These are phyloP conservation scores for Lasaia peninsularis DNA, from an alignment of 1,140 invertebrate genomes.

Conservation along the genomic window DNA sequence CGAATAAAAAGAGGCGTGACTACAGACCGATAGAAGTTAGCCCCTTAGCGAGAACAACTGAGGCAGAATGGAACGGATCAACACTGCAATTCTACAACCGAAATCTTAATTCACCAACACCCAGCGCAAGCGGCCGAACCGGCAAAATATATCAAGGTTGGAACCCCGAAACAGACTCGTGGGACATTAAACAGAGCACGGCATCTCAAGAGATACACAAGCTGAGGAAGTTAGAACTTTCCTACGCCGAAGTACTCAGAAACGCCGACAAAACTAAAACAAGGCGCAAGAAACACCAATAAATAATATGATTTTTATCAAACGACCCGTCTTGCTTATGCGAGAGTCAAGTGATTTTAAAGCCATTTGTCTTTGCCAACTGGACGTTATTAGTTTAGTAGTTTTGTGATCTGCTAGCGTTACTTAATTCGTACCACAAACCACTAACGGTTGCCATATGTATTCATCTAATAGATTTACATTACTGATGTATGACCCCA, in stretches of 20 bases:
- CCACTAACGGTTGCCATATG: slow-evolving; percentile 68
- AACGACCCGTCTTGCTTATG: slow-evolving; percentile 54
- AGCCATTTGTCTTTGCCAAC: slow-evolving; percentile 74
- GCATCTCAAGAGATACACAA: slow-evolving; percentile 89
- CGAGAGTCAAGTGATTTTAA: slow-evolving; percentile 60
- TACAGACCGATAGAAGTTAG: slow-evolving; percentile 76
- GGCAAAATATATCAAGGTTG: slow-evolving; percentile 72
- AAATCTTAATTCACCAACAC: slow-evolving; percentile 76
- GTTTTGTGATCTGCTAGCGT: slow-evolving; percentile 73
- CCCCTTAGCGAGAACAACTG: slow-evolving; percentile 52
- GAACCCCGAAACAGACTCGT: slow-evolving; percentile 73
- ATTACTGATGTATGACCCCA: slow-evolving; percentile 27
- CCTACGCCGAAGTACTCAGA: slow-evolving; percentile 89
- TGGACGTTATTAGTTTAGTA: slow-evolving; percentile 64
- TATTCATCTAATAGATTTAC: slow-evolving; percentile 42
- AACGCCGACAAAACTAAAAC: slow-evolving; percentile 80
- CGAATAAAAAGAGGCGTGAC: slow-evolving; percentile 77
- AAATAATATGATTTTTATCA: slow-evolving; percentile 52
- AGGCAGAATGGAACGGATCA: slow-evolving; percentile 81
- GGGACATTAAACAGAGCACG: slow-evolving; percentile 83
- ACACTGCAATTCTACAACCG: slow-evolving; percentile 82
- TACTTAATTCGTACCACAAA: slow-evolving; percentile 60
- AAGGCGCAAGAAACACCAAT: slow-evolving; percentile 74
- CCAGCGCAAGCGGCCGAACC: slow-evolving; percentile 69
- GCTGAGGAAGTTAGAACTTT: slow-evolving; percentile 87